Conservation (phyloP, 2,888 invertebrate genomes). For the Labia minor region DNA sequence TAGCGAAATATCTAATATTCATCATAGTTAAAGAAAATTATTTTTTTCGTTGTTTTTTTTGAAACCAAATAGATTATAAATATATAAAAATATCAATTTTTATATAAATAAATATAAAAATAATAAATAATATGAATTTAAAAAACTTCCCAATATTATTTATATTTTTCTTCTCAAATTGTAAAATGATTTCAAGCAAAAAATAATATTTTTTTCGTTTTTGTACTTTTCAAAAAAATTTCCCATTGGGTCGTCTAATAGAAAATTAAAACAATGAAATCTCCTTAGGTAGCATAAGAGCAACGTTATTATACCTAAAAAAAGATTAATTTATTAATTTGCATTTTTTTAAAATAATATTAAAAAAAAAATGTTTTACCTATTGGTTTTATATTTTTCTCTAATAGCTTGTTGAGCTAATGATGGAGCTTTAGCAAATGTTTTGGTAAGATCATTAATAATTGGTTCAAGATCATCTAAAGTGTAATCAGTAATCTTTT, state of each 20-base stretch:
- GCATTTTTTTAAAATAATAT: too few relatives aligned
- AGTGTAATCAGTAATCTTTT: constrained; percentile 55
- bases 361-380: constrained; percentile 5
- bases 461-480: constrained; percentile 54
- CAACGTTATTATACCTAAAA: not conserved
- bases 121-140: not conserved
- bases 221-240: not conserved
- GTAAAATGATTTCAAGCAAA: not conserved
- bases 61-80: not conserved
- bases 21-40: too few relatives aligned
- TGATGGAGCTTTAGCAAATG: constrained; percentile 54
- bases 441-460: constrained; percentile 53
- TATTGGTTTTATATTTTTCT: constrained; percentile 66
- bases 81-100: not conserved
- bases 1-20: too few relatives aligned
- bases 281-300: not conserved
- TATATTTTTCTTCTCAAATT: too few relatives aligned
- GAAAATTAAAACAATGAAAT: too few relatives aligned
- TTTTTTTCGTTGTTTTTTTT: too few relatives aligned
- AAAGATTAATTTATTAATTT: not conserved
- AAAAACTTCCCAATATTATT: too few relatives aligned
- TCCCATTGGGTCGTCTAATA: constrained; percentile 3
- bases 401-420: constrained; percentile 73
- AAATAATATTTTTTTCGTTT: not conserved
- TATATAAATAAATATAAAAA: not conserved